These are phyloP conservation scores for Sebastes wilsoni DNA, from an alignment of 2,797 vertebrate genomes.

Conservation along the genomic window DNA sequence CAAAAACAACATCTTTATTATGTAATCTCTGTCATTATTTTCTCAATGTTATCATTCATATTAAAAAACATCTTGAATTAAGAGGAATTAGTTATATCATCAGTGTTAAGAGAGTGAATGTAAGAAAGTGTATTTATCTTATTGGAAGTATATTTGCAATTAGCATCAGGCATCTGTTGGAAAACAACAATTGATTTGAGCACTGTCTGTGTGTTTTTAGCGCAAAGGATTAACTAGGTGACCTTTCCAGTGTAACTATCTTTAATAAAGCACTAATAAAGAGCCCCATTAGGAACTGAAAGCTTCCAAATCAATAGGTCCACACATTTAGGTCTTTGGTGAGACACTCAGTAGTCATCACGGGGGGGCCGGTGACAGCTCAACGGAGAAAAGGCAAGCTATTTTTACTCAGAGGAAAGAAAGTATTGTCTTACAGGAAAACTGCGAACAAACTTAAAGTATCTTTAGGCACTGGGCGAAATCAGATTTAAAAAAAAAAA, in stretches of 20 bases:
- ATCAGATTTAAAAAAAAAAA: not conserved
- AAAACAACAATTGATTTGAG: not conserved
- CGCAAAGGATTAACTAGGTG: conserved; percentile 29
- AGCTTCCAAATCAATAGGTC: conserved; percentile 60
- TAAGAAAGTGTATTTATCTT: not conserved
- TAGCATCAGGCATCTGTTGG: not conserved
- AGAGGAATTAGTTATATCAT: not conserved
- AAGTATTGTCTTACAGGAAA: conserved; percentile 54
- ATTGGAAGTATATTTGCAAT: not conserved
- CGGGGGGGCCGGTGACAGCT: conserved; percentile 25
- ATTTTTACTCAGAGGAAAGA: conserved; percentile 48
- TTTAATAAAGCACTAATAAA: conserved; percentile 54
- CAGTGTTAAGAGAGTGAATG: not conserved
- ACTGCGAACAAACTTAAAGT: conserved; percentile 20
- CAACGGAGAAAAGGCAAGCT: conserved; percentile 20
- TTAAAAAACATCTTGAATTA: not conserved
- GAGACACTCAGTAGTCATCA: conserved; percentile 44
- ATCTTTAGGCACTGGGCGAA: not conserved
- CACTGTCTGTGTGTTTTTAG: conserved; percentile 15
- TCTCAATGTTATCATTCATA: not conserved
- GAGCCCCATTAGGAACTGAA: conserved; percentile 45
- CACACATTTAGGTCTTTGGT: conserved; percentile 49
- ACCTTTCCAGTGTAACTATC: conserved; percentile 47
- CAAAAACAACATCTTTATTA: not conserved
- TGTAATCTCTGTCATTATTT: not conserved